Evolutionary conservation across 1,140 invertebrate species (phyloP).

Genomic region (Gryon sp.): DNA sequence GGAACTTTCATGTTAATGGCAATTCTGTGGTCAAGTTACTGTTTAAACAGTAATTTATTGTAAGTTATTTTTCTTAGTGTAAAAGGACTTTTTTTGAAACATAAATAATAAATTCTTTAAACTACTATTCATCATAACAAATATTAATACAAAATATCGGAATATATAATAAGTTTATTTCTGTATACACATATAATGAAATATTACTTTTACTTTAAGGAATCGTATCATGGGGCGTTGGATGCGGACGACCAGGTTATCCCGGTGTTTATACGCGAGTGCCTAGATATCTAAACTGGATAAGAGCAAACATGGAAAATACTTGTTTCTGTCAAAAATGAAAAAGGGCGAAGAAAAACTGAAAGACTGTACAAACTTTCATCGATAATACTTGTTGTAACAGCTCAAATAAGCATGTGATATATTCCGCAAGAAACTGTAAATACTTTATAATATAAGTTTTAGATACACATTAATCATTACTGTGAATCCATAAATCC

Average conservation of each 20-base stretch:
- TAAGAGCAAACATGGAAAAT: slow-evolving; percentile 82
- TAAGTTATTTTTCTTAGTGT: too few species aligned
- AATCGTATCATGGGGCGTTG: slow-evolving; percentile 83
- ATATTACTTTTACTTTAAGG: slow-evolving; percentile 61
- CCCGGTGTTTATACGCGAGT: slow-evolving; percentile 88
- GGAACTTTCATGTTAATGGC: too few species aligned
- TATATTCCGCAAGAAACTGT: slow-evolving; percentile 24
- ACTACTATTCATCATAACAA: too few species aligned
- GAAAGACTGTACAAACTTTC: neutral
- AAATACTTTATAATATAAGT: slow-evolving; percentile 35
- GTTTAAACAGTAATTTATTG: too few species aligned
- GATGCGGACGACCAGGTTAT: slow-evolving; percentile 82
- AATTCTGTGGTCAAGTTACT: too few species aligned
- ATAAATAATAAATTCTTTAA: too few species aligned
- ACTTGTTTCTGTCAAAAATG: slow-evolving; percentile 80
- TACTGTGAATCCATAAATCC: too few species aligned
- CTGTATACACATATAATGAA: too few species aligned
- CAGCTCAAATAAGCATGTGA: slow-evolving; percentile 31
- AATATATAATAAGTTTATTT: too few species aligned
- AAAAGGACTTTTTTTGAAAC: too few species aligned
- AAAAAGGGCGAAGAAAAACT: neutral
- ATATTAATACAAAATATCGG: too few species aligned
- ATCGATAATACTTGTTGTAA: neutral
- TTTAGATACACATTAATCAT: too few species aligned
- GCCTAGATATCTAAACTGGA: slow-evolving; percentile 84